A percentile compares a stretch with the other conserved stretches of the same genome.
Conservation (phyloP, 2,888 invertebrate species). For the Busseola fusca region DNA sequence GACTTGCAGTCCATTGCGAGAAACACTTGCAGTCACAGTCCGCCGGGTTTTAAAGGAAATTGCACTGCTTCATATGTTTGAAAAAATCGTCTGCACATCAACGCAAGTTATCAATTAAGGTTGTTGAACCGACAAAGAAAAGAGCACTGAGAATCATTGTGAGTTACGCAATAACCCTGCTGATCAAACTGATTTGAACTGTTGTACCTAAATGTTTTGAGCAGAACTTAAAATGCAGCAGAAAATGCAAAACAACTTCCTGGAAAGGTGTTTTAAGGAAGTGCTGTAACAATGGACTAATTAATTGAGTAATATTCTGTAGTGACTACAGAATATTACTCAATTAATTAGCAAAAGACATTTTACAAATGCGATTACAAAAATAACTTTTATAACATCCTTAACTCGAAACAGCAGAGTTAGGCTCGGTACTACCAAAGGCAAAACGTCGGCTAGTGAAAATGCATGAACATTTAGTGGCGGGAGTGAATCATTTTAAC, state of each 20-base stretch:
- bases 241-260: neutral
- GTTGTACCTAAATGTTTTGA: neutral
- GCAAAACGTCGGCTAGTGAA: conserved; percentile 67
- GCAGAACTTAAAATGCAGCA: too few relatives aligned
- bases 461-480: conserved; percentile 68
- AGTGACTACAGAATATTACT: neutral
- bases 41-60: neutral
- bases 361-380: neutral
- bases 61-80: neutral
- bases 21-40: neutral
- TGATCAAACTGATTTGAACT: too few relatives aligned
- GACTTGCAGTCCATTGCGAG: neutral
- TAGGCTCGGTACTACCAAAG: conserved; percentile 38
- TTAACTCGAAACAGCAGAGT: conserved; percentile 3
- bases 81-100: neutral
- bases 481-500: conserved; percentile 69
- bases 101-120: neutral
- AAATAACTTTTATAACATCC: conserved; percentile 10
- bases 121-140: neutral
- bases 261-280: neutral
- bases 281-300: neutral
- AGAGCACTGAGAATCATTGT: too few relatives aligned
- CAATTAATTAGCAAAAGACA: neutral
- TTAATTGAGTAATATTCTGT: neutral
- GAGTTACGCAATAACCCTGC: too few relatives aligned